Base-by-base conservation (phyloP, 1,140 invertebrate species). In the Berghia stephanieae region DNA sequence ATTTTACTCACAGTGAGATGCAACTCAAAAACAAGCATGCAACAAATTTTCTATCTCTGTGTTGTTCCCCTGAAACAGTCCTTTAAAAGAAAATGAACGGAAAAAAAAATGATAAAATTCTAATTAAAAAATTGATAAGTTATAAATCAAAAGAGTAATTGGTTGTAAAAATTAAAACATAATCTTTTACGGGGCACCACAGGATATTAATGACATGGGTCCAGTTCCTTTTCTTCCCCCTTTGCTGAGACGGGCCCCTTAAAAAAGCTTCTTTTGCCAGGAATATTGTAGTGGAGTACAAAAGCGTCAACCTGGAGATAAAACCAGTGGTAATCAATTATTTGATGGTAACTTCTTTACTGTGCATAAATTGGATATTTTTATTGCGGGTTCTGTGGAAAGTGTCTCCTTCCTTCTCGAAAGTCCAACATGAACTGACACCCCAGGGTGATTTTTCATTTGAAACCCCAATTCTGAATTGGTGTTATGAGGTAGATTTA, bases 281-380 rank as follows among this genome's bases (percentile, higher is more conserved):
- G 89, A 98, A 98, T 76, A 98, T 89, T 78, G 97, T 93, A 77
- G 97, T 98, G 68, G 96, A 96, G 89, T 98, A 97, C 49, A 99
- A 90, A 21, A 99, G 90, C 24, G 96, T 90, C 31, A 99, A 90
- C 83, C 97, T 92, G 80, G 34, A 84, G 83, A 36, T 78, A 55
- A 77, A 79, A 21, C 67, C 42, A 55, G 40, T 66, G 24, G 40
- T 24, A 43, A 24, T 0, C 40, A 71, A 71, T 24, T 5, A 1
- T 2, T 27, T 16, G 36, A 46, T 13, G 1, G 31, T 44, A n/a
- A 38, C 2, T 24, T 4, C 5, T 69, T 68, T 69, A 36, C 8
- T 27, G 8, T 27, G 34, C 4, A 3, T 24, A 42, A 43, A 40
- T 4, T 40, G n/a, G n/a, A 70, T 40, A 3, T 40, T 44, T 4